Percentiles rank a stretch among this genome's conserved stretches.
Evolutionary conservation across 2,888 invertebrate genomes (phyloP).

Genomic region (Patella pellucida): DNA sequence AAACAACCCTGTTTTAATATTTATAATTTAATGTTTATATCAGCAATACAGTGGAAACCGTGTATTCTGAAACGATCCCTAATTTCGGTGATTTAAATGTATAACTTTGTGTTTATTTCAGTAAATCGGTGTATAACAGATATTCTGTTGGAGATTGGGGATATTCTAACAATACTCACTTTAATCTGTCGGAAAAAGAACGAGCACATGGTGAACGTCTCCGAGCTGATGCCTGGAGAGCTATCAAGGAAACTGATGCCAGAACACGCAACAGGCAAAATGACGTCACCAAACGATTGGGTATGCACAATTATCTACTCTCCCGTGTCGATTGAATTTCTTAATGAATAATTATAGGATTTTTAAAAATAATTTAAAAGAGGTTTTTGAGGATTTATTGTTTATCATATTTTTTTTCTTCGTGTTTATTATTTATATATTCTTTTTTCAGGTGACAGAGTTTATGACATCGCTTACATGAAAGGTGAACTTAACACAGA

Average conservation of each 20-base stretch:
- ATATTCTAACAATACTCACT: constrained; percentile 82
- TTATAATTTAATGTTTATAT: not conserved
- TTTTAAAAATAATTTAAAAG: no score
- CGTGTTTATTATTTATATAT: not conserved
- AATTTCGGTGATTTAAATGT: not conserved
- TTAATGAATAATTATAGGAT: no score
- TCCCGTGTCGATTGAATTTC: no score
- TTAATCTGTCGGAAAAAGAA: constrained; percentile 89
- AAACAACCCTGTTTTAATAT: not conserved
- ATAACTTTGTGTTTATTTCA: constrained; percentile 28
- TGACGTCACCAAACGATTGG: constrained; percentile 87
- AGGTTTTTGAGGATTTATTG: no score
- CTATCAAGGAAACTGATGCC: constrained; percentile 70
- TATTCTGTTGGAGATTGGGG: constrained; percentile 93
- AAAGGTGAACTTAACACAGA: constrained; percentile 81
- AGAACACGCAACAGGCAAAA: constrained; percentile 72
- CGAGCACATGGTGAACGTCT: constrained; percentile 75
- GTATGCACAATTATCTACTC: constrained; percentile 65
- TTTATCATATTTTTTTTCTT: not conserved
- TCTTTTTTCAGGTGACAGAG: constrained; percentile 50
- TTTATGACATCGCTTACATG: constrained; percentile 60
- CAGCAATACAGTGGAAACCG: constrained; percentile 78
- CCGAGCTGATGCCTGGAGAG: constrained; percentile 65
- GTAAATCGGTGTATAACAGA: constrained; percentile 78
- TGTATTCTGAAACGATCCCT: constrained; percentile 77